Base-by-base conservation (phyloP, 2,113 vertebrate species). In the Synodontis membranacea region DNA sequence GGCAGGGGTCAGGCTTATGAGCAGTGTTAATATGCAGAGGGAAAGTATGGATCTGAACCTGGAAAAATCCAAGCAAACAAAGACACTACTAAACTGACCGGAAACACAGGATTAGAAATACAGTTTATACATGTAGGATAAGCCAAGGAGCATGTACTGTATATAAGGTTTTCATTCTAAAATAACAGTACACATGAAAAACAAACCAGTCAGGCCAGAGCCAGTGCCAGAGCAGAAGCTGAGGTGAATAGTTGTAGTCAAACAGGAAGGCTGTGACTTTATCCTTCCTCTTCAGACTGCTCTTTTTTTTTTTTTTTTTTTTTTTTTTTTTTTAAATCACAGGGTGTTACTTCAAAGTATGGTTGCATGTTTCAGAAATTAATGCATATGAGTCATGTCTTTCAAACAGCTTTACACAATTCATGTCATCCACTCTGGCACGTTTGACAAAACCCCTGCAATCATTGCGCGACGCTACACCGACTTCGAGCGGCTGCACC, bases 321-420 rank as follows among this genome's bases (percentile, higher is more conserved):
- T 11, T 37, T n/a, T 28, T 25, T 44, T n/a, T n/a, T n/a, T n/a
- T n/a, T n/a, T n/a, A n/a, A 25, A 75, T 31, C 21, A 31, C 2
- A 76, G 19, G n/a, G 31, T 62, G n/a, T 76, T 23, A 28, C 58
- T 34, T 76, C 17, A 62, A 37, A 28, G 50, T 23, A 60, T 80
- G 21, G 34, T 23, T 54, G 21, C 78, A 34, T 79, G 46, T 34
- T 4, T 54, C 15, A 23, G 10, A 56, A 80, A 58, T 80, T 80
- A 42, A 80, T 23, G 5, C 66, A 31, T 56, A 5, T 48, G 19
- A 64, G 0, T 84, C 85, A 31, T 81, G 12, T 83, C 21, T 50
- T 72, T 62, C 39, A 31, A 87, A 0, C 94, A 99, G 98, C 95
- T 98, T 87, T 99, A 99, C 96, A 98, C 97, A 90, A 92, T 99